phyloP scores from a whole-genome alignment of 2,888 invertebrate species.

The Yponomeuta malinellus region DNA sequence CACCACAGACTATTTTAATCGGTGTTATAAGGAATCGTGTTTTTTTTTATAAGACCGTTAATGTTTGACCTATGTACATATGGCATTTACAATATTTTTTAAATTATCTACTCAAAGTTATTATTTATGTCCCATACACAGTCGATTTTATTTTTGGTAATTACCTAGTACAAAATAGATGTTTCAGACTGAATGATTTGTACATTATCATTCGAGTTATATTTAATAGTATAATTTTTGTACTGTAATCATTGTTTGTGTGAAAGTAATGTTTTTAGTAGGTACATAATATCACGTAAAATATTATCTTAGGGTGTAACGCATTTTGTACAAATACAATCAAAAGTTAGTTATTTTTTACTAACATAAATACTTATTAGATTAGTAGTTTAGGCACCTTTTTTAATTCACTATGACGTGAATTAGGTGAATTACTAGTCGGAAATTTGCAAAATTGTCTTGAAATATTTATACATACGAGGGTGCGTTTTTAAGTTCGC shows the following conservation, averaged over 20 bases:
- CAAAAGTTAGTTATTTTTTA: conserved; percentile 61
- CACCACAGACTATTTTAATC: too few relatives aligned
- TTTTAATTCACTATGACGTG: conserved; percentile 54
- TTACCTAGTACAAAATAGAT: background rate
- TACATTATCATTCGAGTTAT: background rate
- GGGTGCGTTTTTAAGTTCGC: too few relatives aligned
- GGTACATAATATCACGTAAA: background rate
- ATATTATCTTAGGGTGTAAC: conserved; percentile 31
- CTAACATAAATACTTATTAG: conserved; percentile 39
- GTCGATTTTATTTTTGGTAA: background rate
- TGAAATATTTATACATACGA: background rate
- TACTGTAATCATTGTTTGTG: conserved; percentile 2
- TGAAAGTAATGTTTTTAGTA: background rate
- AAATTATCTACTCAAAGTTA: background rate
- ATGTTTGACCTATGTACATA: background rate
- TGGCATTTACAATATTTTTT: conserved; percentile 8
- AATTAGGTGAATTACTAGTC: conserved; percentile 57
- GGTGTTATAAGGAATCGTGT: too few relatives aligned
- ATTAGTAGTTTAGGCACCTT: conserved; percentile 50
- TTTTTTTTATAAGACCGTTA: background rate
- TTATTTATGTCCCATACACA: too few relatives aligned
- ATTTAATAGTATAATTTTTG: background rate
- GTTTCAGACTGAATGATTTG: background rate
- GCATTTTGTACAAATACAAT: conserved; percentile 61
- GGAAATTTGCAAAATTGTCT: conserved; percentile 36